A percentile compares a stretch with the other conserved stretches of the same genome.
Conservation (phyloP, 1,140 invertebrate genomes). For the Leguminivora glycinivorella region DNA sequence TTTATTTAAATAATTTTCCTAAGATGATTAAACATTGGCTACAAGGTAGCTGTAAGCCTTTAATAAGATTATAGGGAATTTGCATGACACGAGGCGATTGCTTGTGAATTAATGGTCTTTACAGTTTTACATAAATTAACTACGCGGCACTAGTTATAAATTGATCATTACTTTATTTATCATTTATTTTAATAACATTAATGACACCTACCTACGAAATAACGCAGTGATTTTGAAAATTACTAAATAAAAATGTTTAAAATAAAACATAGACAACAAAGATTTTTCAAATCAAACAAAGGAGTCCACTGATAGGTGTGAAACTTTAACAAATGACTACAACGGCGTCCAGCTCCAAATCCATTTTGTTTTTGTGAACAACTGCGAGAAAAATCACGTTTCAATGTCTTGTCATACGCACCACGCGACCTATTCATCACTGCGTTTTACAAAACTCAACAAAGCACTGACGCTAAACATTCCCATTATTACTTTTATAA, state of each 20-base stretch:
- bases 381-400: conserved; percentile 60
- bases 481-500: conserved; percentile 69
- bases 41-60: conserved; percentile 4
- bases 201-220: no score
- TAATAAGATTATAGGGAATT: conserved; percentile 11
- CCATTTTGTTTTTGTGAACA: conserved; percentile 34
- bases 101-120: background rate
- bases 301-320: conserved; percentile 18
- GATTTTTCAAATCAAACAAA: conserved; percentile 16
- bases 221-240: background rate
- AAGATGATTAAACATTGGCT: conserved; percentile 12
- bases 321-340: conserved; percentile 22
- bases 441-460: conserved; percentile 56
- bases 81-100: background rate
- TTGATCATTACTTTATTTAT: background rate
- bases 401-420: conserved; percentile 55
- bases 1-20: background rate
- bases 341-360: conserved; percentile 22
- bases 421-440: conserved; percentile 66
- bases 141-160: background rate
- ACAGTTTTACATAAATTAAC: conserved; percentile 3
- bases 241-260: background rate
- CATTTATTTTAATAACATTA: no score
- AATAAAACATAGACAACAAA: background rate
- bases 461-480: conserved; percentile 74